These are phyloP conservation scores for Eudorcas thomsonii DNA, from an alignment of 2,113 vertebrate species.

Conservation along the genomic window DNA sequence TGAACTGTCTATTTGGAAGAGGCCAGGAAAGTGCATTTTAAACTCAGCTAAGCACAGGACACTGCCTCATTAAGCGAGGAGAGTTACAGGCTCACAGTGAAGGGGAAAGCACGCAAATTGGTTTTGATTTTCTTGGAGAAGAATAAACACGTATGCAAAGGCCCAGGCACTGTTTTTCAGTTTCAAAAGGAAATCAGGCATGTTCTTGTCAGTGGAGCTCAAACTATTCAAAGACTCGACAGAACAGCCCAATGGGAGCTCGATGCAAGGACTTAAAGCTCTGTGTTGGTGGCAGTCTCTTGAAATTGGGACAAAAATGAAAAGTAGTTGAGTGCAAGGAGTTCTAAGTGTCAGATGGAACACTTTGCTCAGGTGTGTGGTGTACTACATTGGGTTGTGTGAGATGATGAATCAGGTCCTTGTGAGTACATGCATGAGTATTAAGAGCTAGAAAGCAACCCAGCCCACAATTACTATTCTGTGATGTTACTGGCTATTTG, in stretches of 20 bases:
- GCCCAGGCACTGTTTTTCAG: background rate
- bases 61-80: background rate
- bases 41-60: background rate
- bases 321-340: constrained; percentile 47
- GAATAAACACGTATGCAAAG: background rate
- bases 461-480: background rate
- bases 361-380: background rate
- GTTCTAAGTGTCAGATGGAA: constrained; percentile 34
- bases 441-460: background rate
- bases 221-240: background rate
- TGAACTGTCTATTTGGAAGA: constrained; percentile 35
- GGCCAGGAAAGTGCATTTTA: background rate
- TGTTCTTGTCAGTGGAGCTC: background rate
- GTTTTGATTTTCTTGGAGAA: constrained; percentile 42
- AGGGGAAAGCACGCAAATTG: background rate
- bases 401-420: background rate
- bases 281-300: constrained; percentile 59
- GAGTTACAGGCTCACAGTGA: background rate
- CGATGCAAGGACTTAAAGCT: constrained; percentile 63
- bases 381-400: background rate
- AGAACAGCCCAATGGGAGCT: constrained; percentile 43
- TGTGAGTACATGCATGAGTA: background rate
- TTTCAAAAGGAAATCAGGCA: constrained; percentile 9
- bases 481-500: background rate
- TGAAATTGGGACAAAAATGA: constrained; percentile 59